Percentiles rank a stretch among this genome's conserved stretches.
Evolutionary conservation across 2,113 vertebrate species (phyloP).

Genomic region (Nyctibius bracteatus): DNA sequence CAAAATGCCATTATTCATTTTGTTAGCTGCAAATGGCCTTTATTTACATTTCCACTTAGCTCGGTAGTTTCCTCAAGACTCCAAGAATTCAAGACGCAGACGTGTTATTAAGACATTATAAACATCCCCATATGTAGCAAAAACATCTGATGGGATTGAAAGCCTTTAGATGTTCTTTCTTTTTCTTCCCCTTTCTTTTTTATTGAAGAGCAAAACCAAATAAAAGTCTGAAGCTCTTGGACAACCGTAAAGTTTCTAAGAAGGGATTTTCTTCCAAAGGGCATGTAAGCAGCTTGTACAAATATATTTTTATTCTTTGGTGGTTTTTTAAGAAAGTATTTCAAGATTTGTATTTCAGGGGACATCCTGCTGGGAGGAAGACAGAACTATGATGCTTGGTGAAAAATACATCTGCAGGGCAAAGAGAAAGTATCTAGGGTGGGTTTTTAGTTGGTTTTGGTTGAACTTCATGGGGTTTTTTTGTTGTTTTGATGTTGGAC

Average conservation of each 20-base stretch:
- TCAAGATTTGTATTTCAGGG: not conserved
- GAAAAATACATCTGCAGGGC: not conserved
- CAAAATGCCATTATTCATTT: not conserved
- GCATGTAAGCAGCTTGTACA: not conserved
- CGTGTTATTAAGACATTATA: not conserved
- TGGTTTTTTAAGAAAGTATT: not conserved
- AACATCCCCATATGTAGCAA: not conserved
- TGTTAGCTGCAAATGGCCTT: not conserved
- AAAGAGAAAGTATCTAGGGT: not conserved
- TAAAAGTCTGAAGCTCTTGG: not conserved
- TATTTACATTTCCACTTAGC: slow-evolving; percentile 49
- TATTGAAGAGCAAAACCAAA: not conserved
- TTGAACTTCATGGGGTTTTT: not conserved
- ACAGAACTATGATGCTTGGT: not conserved
- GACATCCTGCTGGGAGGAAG: not conserved
- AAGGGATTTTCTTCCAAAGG: not conserved
- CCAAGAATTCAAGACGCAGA: not conserved
- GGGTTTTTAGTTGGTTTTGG: not conserved
- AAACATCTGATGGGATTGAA: not conserved
- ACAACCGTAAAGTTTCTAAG: not conserved
- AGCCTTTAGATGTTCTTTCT: not conserved
- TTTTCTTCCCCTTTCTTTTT: not conserved
- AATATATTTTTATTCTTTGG: not conserved
- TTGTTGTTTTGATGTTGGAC: not conserved
- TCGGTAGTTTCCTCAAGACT: not conserved